These are phyloP conservation scores for Lacanobia oleracea DNA, from an alignment of 2,888 invertebrate species.

Conservation along the genomic window DNA sequence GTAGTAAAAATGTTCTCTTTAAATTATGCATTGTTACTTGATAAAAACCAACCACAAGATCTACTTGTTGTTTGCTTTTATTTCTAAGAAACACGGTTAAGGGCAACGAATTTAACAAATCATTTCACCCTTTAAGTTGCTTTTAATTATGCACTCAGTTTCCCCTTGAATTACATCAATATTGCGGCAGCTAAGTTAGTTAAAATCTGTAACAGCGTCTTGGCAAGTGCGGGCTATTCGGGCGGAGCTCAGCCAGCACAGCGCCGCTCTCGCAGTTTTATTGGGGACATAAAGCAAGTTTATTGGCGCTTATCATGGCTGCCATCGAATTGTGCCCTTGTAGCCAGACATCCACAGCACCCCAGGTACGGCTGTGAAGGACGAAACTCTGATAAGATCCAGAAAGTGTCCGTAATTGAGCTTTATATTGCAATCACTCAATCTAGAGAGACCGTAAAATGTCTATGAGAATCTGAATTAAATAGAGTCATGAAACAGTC, in stretches of 20 bases:
- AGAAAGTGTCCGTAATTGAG: conserved; percentile 25
- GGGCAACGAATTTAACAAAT: no score
- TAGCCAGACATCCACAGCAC: not conserved
- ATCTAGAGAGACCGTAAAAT: conserved; percentile 36
- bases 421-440: conserved; percentile 45
- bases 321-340: conserved; percentile 34
- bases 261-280: conserved; percentile 59
- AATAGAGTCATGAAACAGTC: conserved; percentile 25
- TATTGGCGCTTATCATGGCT: conserved; percentile 73
- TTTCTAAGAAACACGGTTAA: not conserved
- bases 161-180: conserved; percentile 30
- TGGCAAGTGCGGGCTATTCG: conserved; percentile 24
- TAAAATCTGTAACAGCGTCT: conserved; percentile 36
- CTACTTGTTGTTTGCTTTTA: not conserved
- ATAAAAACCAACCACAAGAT: not conserved
- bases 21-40: not conserved
- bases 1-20: not conserved
- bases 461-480: conserved; percentile 12
- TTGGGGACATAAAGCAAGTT: conserved; percentile 69
- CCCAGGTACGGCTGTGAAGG: conserved; percentile 28
- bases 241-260: conserved; percentile 3
- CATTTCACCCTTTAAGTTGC: not conserved
- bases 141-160: conserved; percentile 31
- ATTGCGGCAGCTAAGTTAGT: conserved; percentile 33
- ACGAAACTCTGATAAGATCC: conserved; percentile 10